Evolutionary conservation across 2,113 vertebrate genomes (phyloP), one percentile per base, ranked within the genome.

Genomic region (Alethe diademata): DNA sequence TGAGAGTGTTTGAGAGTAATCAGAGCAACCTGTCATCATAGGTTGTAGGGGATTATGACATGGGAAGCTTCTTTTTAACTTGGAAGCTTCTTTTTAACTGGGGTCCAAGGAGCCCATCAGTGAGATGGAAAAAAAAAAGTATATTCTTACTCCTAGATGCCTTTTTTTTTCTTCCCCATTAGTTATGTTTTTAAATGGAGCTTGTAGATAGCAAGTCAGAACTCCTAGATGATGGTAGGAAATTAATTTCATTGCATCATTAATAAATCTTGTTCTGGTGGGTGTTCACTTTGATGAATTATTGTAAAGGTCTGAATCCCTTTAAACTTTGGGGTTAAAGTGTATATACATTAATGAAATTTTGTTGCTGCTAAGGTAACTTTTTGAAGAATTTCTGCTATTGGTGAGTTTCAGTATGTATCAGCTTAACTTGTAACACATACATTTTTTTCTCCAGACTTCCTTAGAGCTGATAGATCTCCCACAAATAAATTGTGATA

Each of bases 101-200:
- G 12, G 9, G 5, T 36, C 8, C 0, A 0, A 79, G 36, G 7
- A 69, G 6, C 38, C 56, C 5, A 35, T 81, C 26, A 35, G 16
- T 80, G 65, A 65, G 43, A 31, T 48, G 43, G 36, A 50, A 53
- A 81, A 29, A 29, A 73, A 60, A 22, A 56, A 47, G 33, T 43
- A 13, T 50, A 17, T 35, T 81, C 13, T 61, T 90, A 61, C 14
- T 62, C 64, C 4, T 54, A 66, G 16, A 11, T 62, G 24, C 3
- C 29, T 48, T 36, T 60, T 45, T 24, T 48, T 58, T 64, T 56
- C 8, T 73, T 84, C 3, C 18, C 28, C 6, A 14, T 85, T 53
- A 85, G 22, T 57, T 13, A 19, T 24, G 18, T 58, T 93, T 70
- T 85, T 90, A 45, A 12, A 38, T 67, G 35, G 29, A 64, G 12